A percentile compares a stretch with the other conserved stretches of the same genome.
phyloP scores from a whole-genome alignment of 2,888 invertebrate genomes.

The Zhuqinia jingwanae region DNA sequence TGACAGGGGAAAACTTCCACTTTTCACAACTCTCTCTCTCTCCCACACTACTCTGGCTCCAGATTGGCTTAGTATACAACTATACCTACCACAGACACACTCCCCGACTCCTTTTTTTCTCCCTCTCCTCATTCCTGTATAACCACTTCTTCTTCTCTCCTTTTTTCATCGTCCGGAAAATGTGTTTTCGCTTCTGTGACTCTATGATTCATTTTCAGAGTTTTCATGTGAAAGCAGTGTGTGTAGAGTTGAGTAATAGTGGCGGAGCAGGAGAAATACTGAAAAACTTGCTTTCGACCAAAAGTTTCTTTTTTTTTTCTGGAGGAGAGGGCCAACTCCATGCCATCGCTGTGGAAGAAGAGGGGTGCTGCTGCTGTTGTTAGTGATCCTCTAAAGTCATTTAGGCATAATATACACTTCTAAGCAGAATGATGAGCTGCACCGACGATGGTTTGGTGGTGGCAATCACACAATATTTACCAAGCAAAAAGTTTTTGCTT shows the following conservation, averaged over 20 bases:
- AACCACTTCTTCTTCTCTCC: conserved; percentile 27
- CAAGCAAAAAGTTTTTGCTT: conserved; percentile 26
- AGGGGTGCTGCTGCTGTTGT: conserved; percentile 34
- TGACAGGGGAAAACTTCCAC: conserved; percentile 59
- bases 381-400: conserved; percentile 41
- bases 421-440: conserved; percentile 37
- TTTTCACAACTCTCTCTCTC: conserved; percentile 5
- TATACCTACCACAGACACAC: conserved; percentile 52
- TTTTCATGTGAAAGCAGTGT: conserved; percentile 51
- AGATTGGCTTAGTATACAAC: conserved; percentile 10
- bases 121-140: background rate
- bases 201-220: conserved; percentile 60
- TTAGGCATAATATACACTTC: conserved; percentile 9
- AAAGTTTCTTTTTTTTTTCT: conserved; percentile 43
- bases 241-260: conserved; percentile 6
- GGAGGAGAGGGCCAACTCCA: conserved; percentile 25
- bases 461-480: conserved; percentile 39
- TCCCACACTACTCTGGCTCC: background rate
- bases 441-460: conserved; percentile 3
- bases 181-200: conserved; percentile 70
- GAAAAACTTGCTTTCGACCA: conserved; percentile 6
- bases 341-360: background rate
- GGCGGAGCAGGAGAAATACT: conserved; percentile 1
- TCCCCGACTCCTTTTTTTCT: conserved; percentile 28
- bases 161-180: conserved; percentile 72